A percentile compares a stretch with the other conserved stretches of the same genome.
Evolutionary conservation across 2,797 vertebrate genomes (phyloP).

Genomic region (Propithecus perrieri): DNA sequence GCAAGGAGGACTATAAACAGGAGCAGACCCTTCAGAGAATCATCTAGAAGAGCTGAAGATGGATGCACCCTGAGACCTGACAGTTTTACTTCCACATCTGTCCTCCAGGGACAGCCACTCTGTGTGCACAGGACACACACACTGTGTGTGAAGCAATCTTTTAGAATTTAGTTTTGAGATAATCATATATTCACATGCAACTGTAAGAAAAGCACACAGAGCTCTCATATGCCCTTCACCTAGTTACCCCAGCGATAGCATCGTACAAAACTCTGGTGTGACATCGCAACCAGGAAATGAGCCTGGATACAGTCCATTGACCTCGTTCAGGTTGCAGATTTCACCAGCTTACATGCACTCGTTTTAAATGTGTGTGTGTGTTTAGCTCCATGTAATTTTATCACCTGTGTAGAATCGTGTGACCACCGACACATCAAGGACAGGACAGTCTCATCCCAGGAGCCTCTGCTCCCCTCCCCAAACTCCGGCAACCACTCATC

Average conservation of each 20-base stretch:
- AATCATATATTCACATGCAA: background rate
- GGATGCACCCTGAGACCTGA: too few relatives aligned
- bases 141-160: background rate
- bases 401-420: fast-evolving
- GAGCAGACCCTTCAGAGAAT: background rate
- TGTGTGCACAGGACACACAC: background rate
- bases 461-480: fast-evolving
- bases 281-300: background rate
- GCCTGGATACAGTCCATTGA: fast-evolving
- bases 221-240: background rate
- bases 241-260: background rate
- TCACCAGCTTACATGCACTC: too few relatives aligned
- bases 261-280: background rate
- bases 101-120: background rate
- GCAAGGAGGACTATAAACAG: background rate
- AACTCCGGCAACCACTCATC: fast-evolving
- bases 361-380: background rate
- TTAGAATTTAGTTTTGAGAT: background rate
- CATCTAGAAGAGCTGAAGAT: background rate
- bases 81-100: fast-evolving
- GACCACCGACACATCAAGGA: background rate
- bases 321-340: background rate
- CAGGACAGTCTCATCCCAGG: fast-evolving
- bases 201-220: background rate
- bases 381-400: background rate